Evolutionary conservation across 2,797 vertebrate species (phyloP).

Genomic region (Masticophis lateralis): DNA sequence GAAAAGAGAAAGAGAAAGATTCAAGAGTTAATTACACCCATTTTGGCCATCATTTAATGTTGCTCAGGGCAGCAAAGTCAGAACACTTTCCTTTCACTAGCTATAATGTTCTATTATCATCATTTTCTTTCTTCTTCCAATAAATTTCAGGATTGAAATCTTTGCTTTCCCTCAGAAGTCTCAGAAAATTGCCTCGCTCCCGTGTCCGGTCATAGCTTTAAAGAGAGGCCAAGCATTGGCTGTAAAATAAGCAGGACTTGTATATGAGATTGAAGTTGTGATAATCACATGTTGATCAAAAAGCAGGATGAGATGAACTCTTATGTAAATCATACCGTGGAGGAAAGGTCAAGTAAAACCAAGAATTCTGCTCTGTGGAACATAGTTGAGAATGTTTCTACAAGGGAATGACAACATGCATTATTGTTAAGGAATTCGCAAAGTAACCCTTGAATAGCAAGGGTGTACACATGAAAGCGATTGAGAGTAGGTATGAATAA

Average conservation of each 20-base stretch:
- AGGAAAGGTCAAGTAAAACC: background rate
- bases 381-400: background rate
- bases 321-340: background rate
- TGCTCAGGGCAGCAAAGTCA: background rate
- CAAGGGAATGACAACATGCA: background rate
- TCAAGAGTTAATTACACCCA: constrained; percentile 33
- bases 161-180: constrained; percentile 14
- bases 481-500: no score
- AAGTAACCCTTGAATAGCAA: no score
- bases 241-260: constrained; percentile 37
- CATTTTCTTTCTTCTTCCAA: background rate
- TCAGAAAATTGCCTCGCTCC: constrained; percentile 39
- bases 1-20: background rate
- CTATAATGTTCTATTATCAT: background rate
- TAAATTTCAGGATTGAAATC: constrained; percentile 38
- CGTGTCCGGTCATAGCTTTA: constrained; percentile 42
- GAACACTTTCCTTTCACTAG: background rate
- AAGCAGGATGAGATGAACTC: background rate
- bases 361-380: background rate
- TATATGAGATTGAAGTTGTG: constrained; percentile 20
- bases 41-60: constrained; percentile 8
- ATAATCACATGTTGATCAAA: background rate
- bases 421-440: no score
- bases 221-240: constrained; percentile 23
- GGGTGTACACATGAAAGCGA: no score